phyloP scores from a whole-genome alignment of 37 sponge, comb jelly and placozoan species.

The Oopsacas minuta region DNA sequence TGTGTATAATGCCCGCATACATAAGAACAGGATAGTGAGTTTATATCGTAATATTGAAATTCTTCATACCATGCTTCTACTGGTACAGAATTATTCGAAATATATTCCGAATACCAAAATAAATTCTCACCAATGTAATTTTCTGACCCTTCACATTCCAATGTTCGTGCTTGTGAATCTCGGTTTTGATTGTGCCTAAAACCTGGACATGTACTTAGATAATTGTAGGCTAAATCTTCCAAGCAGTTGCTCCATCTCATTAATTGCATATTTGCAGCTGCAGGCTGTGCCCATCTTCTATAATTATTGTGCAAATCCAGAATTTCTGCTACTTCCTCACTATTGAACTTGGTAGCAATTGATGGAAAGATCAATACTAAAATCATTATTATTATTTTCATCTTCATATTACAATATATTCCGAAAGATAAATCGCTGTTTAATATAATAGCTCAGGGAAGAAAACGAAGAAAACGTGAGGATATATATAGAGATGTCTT shows the following conservation, averaged over 20 bases:
- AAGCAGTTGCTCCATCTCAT: background rate
- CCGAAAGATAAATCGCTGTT: too few relatives aligned
- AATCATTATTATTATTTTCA: background rate
- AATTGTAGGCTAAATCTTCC: background rate
- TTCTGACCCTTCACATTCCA: background rate
- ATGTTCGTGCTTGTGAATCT: background rate
- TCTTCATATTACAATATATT: too few relatives aligned
- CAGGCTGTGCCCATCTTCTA: background rate
- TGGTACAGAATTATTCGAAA: background rate
- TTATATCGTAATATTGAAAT: background rate
- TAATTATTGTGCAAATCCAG: background rate
- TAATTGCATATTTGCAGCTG: background rate
- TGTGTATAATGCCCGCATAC: background rate
- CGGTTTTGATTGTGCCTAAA: background rate
- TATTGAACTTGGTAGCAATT: background rate
- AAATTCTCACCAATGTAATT: background rate
- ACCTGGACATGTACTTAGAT: background rate
- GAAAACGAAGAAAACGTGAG: background rate
- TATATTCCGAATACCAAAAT: background rate
- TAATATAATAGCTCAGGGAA: too few relatives aligned
- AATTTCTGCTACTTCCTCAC: background rate
- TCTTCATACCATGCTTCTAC: slow-evolving; percentile 3
- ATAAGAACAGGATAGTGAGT: background rate
- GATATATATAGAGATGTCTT: background rate
- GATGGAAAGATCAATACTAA: background rate